These are phyloP conservation scores for Macroramphosus scolopax DNA, from an alignment of 2,797 vertebrate species.

Conservation along the genomic window DNA sequence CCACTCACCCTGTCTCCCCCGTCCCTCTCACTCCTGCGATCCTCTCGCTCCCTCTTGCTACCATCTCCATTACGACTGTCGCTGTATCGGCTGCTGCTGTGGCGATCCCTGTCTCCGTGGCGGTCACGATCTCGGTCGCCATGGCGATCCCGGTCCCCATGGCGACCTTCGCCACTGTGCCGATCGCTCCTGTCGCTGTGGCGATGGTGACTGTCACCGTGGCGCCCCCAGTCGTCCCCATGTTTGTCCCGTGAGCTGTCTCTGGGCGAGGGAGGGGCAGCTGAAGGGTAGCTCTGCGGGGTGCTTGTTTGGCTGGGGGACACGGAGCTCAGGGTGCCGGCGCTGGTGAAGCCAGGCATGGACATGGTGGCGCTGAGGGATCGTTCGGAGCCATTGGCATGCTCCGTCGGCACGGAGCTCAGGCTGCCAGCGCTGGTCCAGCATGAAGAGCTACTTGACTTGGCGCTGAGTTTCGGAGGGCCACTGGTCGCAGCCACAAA, in stretches of 20 bases:
- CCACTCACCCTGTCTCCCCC: constrained; percentile 72
- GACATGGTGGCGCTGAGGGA: constrained; percentile 55
- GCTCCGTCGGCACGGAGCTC: constrained; percentile 87
- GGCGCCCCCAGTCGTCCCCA: constrained; percentile 70
- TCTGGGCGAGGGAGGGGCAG: constrained; percentile 57
- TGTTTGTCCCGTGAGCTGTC: constrained; percentile 71
- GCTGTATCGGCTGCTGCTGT: constrained; percentile 72
- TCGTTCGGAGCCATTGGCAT: constrained; percentile 68
- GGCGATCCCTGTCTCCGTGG: constrained; percentile 56
- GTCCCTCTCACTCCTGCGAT: constrained; percentile 68
- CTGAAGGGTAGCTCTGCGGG: constrained; percentile 47
- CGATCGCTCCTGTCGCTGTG: constrained; percentile 69
- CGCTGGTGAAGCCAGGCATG: constrained; percentile 87
- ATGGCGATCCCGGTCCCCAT: constrained; percentile 74
- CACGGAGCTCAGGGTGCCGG: constrained; percentile 89
- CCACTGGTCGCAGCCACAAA: constrained; percentile 92
- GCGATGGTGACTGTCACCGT: constrained; percentile 72
- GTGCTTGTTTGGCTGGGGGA: constrained; percentile 69
- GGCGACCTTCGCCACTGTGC: constrained; percentile 61
- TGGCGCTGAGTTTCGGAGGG: constrained; percentile 89
- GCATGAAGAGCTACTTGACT: constrained; percentile 85
- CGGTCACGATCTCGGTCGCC: constrained; percentile 69
- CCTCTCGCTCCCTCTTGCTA: constrained; percentile 75
- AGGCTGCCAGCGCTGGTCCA: constrained; percentile 98
- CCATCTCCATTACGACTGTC: constrained; percentile 79